phyloP scores from a whole-genome alignment of 2,888 invertebrate genomes.

The Sarcophaga subvicina region DNA sequence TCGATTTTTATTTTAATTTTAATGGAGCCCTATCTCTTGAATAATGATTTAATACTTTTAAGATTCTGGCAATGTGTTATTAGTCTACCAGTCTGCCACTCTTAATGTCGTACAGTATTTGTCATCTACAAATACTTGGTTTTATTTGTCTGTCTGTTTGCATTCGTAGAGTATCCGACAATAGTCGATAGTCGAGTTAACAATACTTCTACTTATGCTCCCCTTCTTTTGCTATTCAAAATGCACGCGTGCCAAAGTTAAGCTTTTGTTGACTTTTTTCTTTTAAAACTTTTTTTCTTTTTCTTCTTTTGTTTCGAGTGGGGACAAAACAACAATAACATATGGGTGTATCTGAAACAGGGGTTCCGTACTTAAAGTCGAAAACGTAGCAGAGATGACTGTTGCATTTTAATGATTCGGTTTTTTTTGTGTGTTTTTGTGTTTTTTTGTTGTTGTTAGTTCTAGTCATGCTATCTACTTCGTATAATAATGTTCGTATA shows the following conservation, averaged over 20 bases:
- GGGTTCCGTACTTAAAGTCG: background rate
- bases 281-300: background rate
- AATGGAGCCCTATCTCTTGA: too few species aligned
- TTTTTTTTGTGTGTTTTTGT: too few species aligned
- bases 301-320: slow-evolving; percentile 13
- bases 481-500: background rate
- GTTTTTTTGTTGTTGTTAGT: background rate
- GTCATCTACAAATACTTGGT: slow-evolving; percentile 14
- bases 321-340: slow-evolving; percentile 14
- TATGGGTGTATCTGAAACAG: slow-evolving; percentile 29
- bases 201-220: slow-evolving; percentile 27
- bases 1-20: too few species aligned
- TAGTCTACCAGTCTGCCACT: background rate
- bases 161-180: background rate
- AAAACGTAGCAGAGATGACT: slow-evolving; percentile 20
- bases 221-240: slow-evolving; percentile 50
- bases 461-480: too few species aligned
- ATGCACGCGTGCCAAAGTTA: slow-evolving; percentile 69
- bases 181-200: background rate
- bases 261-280: slow-evolving; percentile 32
- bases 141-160: slow-evolving; percentile 33
- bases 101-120: background rate
- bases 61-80: background rate
- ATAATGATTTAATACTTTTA: slow-evolving; percentile 17
- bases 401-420: slow-evolving; percentile 21